phyloP scores from a whole-genome alignment of 2,888 invertebrate species.

The Nomada fabriciana region DNA sequence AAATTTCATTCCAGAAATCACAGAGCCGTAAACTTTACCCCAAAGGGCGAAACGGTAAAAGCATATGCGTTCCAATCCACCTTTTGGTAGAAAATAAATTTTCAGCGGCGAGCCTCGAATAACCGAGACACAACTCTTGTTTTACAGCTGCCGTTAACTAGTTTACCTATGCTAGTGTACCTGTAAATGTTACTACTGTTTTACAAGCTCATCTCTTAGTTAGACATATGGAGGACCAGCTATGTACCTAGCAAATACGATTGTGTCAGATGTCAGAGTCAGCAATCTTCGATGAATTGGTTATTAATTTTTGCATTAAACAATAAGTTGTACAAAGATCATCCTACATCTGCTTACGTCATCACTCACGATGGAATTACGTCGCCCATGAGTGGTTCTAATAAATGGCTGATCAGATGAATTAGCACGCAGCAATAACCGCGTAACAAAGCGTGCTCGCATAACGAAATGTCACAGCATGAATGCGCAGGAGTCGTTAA shows the following conservation, averaged over 20 bases:
- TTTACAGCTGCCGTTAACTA: slow-evolving; percentile 35
- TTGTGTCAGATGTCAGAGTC: too few relatives aligned
- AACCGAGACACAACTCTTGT: neutral
- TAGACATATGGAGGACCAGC: neutral
- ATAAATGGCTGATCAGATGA: slow-evolving; percentile 70
- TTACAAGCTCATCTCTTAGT: slow-evolving; percentile 39
- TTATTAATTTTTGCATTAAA: neutral
- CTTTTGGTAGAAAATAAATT: neutral
- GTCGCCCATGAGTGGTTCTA: slow-evolving; percentile 52
- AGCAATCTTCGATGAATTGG: too few relatives aligned
- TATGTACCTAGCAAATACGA: too few relatives aligned
- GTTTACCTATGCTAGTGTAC: slow-evolving; percentile 1
- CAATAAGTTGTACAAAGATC: neutral
- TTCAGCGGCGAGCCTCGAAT: neutral
- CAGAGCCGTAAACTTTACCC: neutral
- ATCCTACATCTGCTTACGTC: slow-evolving; percentile 37
- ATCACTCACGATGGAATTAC: slow-evolving; percentile 48
- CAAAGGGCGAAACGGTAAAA: neutral
- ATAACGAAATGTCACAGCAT: slow-evolving; percentile 66
- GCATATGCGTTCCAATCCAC: neutral
- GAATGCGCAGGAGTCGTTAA: slow-evolving; percentile 62
- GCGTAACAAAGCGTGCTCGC: slow-evolving; percentile 62
- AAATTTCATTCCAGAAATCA: neutral
- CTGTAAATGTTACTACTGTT: slow-evolving; percentile 28
- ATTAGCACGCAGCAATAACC: slow-evolving; percentile 66